Evolutionary conservation across 2,113 vertebrate genomes (phyloP), one percentile per base, ranked within the genome.

Genomic region (Vulpes ferrilata): DNA sequence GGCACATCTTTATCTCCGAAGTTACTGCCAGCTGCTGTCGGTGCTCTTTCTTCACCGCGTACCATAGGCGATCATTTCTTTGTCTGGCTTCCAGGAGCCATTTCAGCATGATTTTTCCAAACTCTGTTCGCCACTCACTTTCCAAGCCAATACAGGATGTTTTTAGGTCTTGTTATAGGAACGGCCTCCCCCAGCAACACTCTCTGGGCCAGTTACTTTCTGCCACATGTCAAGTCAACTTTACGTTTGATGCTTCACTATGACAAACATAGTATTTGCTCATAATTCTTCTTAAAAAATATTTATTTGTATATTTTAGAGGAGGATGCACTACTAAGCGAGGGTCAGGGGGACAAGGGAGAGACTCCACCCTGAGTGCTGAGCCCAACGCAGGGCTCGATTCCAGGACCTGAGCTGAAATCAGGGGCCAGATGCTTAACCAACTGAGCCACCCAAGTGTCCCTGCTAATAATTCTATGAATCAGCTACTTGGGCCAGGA

Each of bases 121-220:
- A 6, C 17, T 67, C 32, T 5, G 0, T 13, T 67, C 62, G 11
- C 16, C 62, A 22, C n/a, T 19, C 23, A 32, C 23, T 57, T 92
- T 60, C 27, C n/a, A 60, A 32, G 55, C 30, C 64, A 73, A 32
- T 32, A 9, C 15, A 9, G 53, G 22, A n/a, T 60, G 60, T 17
- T 73, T 71, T 25, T 60, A n/a, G 27, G 65, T n/a, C 53, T 73
- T 25, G 10, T 55, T 17, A 5, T 19, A 11, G 30, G 7, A 35
- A 4, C 22, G 5, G 30, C 22, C 11, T 30, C 7, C 20, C 5
- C n/a, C 2, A 43, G n/a, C 2, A 3, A 20, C 51, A 43, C 12
- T 17, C 59, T 71, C 25, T 48, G 53, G 8, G 16, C 7, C 35
- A 7, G 51, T 38, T 38, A 67, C 3, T 11, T 48, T 5, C 22